Percentiles rank a stretch among this genome's conserved stretches.
phyloP scores from a whole-genome alignment of 1,140 invertebrate species.

The Eulimnadia texana region DNA sequence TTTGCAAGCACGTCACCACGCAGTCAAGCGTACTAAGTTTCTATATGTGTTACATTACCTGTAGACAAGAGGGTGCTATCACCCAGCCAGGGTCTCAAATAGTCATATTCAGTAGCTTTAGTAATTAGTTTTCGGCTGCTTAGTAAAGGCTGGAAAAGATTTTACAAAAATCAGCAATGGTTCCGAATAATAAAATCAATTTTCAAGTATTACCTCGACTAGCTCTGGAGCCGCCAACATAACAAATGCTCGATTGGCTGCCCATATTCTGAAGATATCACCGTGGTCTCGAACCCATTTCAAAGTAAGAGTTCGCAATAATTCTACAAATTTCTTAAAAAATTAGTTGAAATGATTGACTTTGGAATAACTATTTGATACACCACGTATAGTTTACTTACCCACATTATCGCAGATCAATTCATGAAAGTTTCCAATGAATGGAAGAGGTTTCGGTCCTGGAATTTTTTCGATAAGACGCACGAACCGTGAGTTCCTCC shows the following conservation, averaged over 20 bases:
- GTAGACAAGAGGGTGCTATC: conserved; percentile 51
- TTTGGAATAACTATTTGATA: too few relatives aligned
- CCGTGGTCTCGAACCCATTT: not conserved
- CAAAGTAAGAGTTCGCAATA: not conserved
- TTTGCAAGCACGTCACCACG: too few relatives aligned
- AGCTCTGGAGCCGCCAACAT: not conserved
- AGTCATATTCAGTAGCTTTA: conserved; percentile 55
- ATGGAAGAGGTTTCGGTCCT: conserved; percentile 36
- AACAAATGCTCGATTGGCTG: not conserved
- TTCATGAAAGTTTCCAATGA: conserved; percentile 38
- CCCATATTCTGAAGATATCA: not conserved
- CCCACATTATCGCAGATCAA: conserved; percentile 29
- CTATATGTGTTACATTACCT: conserved; percentile 29
- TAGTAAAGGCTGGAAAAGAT: conserved; percentile 39
- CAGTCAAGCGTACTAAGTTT: too few relatives aligned
- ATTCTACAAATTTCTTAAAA: too few relatives aligned
- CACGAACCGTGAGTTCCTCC: not conserved
- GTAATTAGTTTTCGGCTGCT: conserved; percentile 50
- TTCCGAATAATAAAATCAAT: not conserved
- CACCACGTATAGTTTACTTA: too few relatives aligned
- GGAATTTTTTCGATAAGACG: conserved; percentile 27
- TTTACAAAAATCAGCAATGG: not conserved
- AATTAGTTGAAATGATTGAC: too few relatives aligned
- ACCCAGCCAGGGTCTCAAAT: conserved; percentile 59
- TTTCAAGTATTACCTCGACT: not conserved